A percentile compares a stretch with the other conserved stretches of the same genome.
Evolutionary conservation across 2,888 invertebrate species (phyloP).

Genomic region (Drosophila pseudotalamancana): DNA sequence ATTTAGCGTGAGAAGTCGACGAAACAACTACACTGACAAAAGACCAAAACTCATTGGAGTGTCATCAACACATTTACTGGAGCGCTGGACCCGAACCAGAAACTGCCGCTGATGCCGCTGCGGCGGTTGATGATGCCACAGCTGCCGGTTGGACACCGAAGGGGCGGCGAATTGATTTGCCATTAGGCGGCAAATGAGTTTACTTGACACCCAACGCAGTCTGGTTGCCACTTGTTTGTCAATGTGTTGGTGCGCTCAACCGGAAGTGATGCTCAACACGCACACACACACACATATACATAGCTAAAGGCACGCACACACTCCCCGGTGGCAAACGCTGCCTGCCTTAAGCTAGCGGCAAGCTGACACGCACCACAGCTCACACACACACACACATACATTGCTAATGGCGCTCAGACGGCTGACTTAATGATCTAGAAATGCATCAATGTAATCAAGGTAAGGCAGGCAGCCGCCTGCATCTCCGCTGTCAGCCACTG

Average conservation of each 20-base stretch:
- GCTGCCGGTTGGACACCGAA: slow-evolving; percentile 33
- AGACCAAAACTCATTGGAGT: slow-evolving; percentile 70
- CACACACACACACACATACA: slow-evolving; percentile 1
- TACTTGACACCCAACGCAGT: slow-evolving; percentile 19
- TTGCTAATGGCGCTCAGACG: slow-evolving; percentile 69
- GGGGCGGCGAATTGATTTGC: slow-evolving; percentile 65
- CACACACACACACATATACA: slow-evolving; percentile 20
- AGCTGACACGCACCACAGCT: slow-evolving; percentile 17
- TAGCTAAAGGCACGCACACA: slow-evolving; percentile 17
- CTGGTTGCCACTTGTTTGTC: slow-evolving; percentile 17
- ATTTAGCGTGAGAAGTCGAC: slow-evolving; percentile 65
- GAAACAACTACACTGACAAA: slow-evolving; percentile 36
- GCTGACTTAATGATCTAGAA: slow-evolving; percentile 75
- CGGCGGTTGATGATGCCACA: slow-evolving; percentile 7
- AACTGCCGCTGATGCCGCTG: background rate
- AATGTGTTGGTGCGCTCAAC: slow-evolving; percentile 57
- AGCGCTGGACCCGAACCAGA: slow-evolving; percentile 10
- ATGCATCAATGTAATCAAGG: slow-evolving; percentile 78
- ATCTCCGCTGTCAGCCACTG: background rate
- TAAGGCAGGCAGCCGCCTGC: slow-evolving; percentile 28
- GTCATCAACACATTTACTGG: slow-evolving; percentile 66
- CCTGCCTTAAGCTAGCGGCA: slow-evolving; percentile 51
- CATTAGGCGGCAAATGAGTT: slow-evolving; percentile 72
- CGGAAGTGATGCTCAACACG: slow-evolving; percentile 63
- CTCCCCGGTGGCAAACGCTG: slow-evolving; percentile 19